phyloP scores from a whole-genome alignment of 1,140 invertebrate genomes.

The Hyposmocoma kahamanoa region DNA sequence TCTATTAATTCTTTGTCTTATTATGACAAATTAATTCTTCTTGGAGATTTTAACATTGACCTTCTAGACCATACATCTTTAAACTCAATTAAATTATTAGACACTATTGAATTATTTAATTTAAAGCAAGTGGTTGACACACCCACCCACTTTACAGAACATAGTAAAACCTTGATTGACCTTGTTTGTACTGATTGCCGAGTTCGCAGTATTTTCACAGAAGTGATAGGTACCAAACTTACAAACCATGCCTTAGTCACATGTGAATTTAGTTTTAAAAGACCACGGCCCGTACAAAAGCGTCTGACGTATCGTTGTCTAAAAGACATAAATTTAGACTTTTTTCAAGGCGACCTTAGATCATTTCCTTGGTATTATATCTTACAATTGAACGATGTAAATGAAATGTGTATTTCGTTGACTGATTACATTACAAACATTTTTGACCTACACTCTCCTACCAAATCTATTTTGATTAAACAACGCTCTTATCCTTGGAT shows the following conservation, averaged over 20 bases:
- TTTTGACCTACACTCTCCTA: neutral
- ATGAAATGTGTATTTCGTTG: neutral
- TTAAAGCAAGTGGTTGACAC: neutral
- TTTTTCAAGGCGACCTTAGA: neutral
- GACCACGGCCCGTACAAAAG: too few species aligned
- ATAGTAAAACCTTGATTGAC: conserved; percentile 1
- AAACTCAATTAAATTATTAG: neutral
- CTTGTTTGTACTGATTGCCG: neutral
- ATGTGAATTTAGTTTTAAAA: neutral
- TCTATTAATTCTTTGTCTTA: neutral
- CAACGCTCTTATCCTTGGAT: neutral
- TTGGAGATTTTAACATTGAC: neutral
- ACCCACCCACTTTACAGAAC: conserved; percentile 1
- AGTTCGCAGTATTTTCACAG: neutral
- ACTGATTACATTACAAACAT: too few species aligned
- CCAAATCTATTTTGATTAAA: neutral
- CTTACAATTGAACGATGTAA: neutral
- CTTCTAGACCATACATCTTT: neutral
- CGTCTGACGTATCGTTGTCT: neutral
- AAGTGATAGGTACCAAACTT: neutral
- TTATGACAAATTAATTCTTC: neutral
- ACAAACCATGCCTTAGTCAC: neutral
- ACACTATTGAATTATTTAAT: neutral
- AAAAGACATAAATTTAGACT: neutral
- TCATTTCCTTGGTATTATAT: neutral